Base-by-base conservation (phyloP, 2,888 invertebrate genomes). In the Aporophyla lueneburgensis region DNA sequence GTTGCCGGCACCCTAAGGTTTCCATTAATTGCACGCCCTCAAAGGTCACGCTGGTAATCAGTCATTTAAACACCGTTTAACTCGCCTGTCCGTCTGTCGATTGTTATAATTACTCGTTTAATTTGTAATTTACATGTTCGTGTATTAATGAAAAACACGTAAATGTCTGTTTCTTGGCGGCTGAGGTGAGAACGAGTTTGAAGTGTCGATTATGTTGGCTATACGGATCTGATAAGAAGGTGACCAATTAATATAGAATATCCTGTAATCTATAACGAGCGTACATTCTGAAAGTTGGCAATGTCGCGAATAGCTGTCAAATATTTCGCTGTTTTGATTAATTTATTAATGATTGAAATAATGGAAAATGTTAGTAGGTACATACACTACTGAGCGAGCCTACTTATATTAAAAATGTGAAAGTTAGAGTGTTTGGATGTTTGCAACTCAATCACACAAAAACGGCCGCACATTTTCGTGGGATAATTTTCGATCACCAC, bases 101-200 rank as follows among this genome's bases (percentile, higher is more conserved):
- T 87, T 81, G 80, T 87, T 79, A 87, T 89, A 90, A 90, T 90
- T 89, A 87, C 83, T 85, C 83, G 81, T 85, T 86, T 84, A 86
- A 84, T 87, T 85, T 85, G 77, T 78, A 85, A 86, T 83, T 87
- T 82, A 85, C 81, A 75, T 80, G 80, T 78, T 81, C 78, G 56
- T 73, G 75, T 73, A 66, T 77, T 84, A n/a, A 83, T 75, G 73
- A 62, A 86, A 74, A 69, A 61, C 33, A 27, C 69, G 70, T 56
- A 12, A 40, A 67, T 82, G 67, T 67, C 65, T 54, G 49, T 16
- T 51, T 56, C 51, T 67, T 59, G 53, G 43, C 27, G 21, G 67
- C 33, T 33, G 49, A 68, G 51, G n/a, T 53, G 67, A 53, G 83
- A 67, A 63, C 67, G 12, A 14, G 83, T 76, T 81, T 59, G n/a